Evolutionary conservation across 2,888 invertebrate species (phyloP).

Genomic region (Graphium colonna): DNA sequence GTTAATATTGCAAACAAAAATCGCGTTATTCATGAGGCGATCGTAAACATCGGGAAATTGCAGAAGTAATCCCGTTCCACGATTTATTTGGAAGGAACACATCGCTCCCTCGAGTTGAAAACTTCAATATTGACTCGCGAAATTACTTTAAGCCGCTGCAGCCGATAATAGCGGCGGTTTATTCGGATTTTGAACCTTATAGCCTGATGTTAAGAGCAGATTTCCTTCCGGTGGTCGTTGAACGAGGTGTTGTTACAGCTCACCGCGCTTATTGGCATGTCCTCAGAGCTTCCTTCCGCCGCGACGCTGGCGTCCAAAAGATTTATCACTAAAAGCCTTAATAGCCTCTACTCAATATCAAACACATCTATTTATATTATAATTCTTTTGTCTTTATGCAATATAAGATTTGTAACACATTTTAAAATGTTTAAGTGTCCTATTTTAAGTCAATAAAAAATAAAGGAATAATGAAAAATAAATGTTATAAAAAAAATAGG

Average conservation of each 20-base stretch:
- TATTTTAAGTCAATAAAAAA: too few relatives aligned
- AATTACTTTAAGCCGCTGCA: constrained; percentile 74
- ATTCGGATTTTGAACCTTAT: constrained; percentile 66
- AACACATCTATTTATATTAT: neutral
- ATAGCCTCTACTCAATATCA: constrained; percentile 35
- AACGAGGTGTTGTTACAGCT: constrained; percentile 64
- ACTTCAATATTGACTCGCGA: constrained; percentile 74
- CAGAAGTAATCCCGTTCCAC: constrained; percentile 34
- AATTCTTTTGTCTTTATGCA: neutral
- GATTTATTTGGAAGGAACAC: constrained; percentile 61
- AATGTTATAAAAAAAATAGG: too few relatives aligned
- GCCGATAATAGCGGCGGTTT: constrained; percentile 57
- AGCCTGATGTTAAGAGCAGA: constrained; percentile 45
- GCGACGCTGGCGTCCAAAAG: constrained; percentile 35
- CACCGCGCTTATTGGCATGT: constrained; percentile 70
- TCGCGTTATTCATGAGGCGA: constrained; percentile 26
- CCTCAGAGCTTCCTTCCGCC: constrained; percentile 70
- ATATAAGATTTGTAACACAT: neutral
- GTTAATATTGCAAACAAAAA: neutral
- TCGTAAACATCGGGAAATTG: constrained; percentile 32
- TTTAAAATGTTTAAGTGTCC: too few relatives aligned
- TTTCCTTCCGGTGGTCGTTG: constrained; percentile 51
- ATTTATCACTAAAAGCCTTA: constrained; percentile 53
- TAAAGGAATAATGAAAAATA: too few relatives aligned
- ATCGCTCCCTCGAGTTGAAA: constrained; percentile 63